A percentile compares a stretch with the other conserved stretches of the same genome.
Conservation (phyloP, 2,888 invertebrate genomes). For the Marronus borbonicus region DNA sequence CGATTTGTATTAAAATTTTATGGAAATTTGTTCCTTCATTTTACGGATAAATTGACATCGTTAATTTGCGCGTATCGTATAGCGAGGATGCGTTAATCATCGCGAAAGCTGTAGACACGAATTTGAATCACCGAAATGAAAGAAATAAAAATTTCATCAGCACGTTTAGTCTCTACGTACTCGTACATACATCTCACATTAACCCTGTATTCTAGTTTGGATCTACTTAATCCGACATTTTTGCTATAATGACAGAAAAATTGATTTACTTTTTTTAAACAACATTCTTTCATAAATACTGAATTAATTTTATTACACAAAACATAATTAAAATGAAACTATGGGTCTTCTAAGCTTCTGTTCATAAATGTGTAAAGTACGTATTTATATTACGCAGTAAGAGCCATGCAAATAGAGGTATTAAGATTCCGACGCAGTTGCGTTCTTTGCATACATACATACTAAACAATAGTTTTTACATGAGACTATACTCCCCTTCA, state of each 20-base stretch:
- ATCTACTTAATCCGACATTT: too few species aligned
- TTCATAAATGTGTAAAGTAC: not conserved
- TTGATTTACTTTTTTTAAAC: too few species aligned
- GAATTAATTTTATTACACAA: too few species aligned
- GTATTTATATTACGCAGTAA: conserved; percentile 22
- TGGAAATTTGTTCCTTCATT: not conserved
- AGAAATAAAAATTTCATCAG: too few species aligned
- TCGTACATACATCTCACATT: too few species aligned
- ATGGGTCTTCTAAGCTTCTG: conserved; percentile 17
- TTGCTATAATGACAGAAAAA: too few species aligned
- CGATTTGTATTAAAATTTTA: conserved; percentile 1
- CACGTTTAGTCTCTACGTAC: too few species aligned
- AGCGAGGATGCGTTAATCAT: too few species aligned
- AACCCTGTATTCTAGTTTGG: too few species aligned
- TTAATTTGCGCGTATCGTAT: too few species aligned
- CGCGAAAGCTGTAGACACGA: not conserved
- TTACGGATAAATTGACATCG: not conserved
- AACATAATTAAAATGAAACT: not conserved
- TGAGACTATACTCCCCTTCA: conserved; percentile 29
- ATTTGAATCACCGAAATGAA: too few species aligned
- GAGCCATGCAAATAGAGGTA: conserved; percentile 48
- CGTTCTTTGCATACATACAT: conserved; percentile 47
- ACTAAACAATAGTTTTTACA: conserved; percentile 46
- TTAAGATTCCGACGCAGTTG: conserved; percentile 43
- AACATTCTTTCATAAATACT: too few species aligned